A percentile compares a stretch with the other conserved stretches of the same genome.
These are phyloP conservation scores for Heliconius ethilla DNA, from an alignment of 2,888 invertebrate species.

Conservation along the genomic window DNA sequence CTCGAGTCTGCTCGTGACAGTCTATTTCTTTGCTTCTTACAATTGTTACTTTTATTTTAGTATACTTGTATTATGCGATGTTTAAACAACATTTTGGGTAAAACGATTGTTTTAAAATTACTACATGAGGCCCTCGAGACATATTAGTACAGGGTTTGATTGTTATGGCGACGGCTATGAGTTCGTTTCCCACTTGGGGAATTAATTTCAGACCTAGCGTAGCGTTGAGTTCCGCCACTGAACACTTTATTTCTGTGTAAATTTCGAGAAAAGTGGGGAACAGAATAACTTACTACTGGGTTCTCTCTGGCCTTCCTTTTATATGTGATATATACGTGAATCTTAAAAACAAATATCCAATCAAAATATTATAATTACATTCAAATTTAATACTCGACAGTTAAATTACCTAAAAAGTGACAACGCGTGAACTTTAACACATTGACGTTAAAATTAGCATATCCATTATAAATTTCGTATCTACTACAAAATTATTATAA, in stretches of 20 bases:
- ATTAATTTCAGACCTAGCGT: no score
- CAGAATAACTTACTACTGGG: neutral
- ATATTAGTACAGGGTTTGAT: neutral
- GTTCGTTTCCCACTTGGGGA: neutral
- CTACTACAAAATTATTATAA: conserved; percentile 29
- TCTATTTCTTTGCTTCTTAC: conserved; percentile 47
- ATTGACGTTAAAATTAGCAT: conserved; percentile 33
- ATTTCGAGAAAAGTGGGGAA: neutral
- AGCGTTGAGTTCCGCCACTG: no score
- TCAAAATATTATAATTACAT: neutral
- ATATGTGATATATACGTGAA: no score
- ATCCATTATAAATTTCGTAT: conserved; percentile 23
- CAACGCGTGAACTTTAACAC: conserved; percentile 32
- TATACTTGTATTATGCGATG: conserved; percentile 19
- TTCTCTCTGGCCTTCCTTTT: neutral
- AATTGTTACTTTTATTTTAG: conserved; percentile 39
- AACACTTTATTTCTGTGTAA: no score
- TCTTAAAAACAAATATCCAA: neutral
- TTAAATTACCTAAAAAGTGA: conserved; percentile 25
- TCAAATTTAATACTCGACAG: neutral
- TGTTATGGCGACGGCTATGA: neutral
- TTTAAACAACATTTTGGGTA: neutral
- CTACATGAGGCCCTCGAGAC: neutral
- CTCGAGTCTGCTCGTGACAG: conserved; percentile 48
- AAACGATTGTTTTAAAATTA: conserved; percentile 1